A percentile compares a stretch with the other conserved stretches of the same genome.
These are phyloP conservation scores for Melitaea cinxia DNA, from an alignment of 1,140 invertebrate species.

Conservation along the genomic window DNA sequence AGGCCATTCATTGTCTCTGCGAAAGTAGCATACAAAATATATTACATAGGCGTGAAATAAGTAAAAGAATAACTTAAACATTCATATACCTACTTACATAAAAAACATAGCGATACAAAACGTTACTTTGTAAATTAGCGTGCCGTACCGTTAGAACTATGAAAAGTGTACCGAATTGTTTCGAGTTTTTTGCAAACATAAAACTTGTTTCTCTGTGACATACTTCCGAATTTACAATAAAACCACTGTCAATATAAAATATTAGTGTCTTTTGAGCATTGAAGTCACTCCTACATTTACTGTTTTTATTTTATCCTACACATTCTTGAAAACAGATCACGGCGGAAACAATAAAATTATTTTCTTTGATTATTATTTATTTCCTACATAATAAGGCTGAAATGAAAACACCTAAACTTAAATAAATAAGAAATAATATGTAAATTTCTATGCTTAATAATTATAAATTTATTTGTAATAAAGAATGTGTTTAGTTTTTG, in stretches of 20 bases:
- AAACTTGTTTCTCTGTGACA: conserved; percentile 7
- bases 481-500: no score
- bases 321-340: no score
- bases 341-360: neutral
- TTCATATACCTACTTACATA: neutral
- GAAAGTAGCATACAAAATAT: conserved; percentile 68
- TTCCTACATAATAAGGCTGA: no score
- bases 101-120: neutral
- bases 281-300: neutral
- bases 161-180: neutral
- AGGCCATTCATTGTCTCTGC: conserved; percentile 64
- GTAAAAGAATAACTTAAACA: neutral
- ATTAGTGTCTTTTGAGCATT: conserved; percentile 5
- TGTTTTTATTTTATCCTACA: neutral
- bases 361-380: no score
- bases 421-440: no score
- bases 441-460: no score
- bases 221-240: neutral
- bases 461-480: no score
- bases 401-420: no score
- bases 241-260: neutral
- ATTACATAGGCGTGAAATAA: conserved; percentile 30
- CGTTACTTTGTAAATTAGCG: neutral
- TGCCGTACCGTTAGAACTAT: conserved; percentile 4
- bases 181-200: neutral